Percentiles rank a stretch among this genome's conserved stretches.
Conservation (phyloP, 2,797 vertebrate species). For the Pampus argenteus region DNA sequence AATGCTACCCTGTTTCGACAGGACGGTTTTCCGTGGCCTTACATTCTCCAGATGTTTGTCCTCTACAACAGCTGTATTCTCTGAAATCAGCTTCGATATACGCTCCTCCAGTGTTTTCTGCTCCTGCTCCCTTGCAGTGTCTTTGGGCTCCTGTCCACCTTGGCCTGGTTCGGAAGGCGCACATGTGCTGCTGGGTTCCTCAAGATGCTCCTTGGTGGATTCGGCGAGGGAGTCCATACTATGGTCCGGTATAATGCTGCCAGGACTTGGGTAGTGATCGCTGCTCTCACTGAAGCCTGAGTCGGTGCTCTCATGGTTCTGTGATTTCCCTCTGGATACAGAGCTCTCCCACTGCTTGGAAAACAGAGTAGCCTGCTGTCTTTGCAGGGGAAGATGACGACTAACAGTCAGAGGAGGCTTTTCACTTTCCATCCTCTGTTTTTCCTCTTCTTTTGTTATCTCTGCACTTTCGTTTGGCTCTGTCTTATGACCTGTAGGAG, state of each 20-base stretch:
- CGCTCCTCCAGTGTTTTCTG: slow-evolving; percentile 91
- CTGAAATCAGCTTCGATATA: slow-evolving; percentile 94
- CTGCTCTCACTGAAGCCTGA: slow-evolving; percentile 95
- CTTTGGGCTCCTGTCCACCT: slow-evolving; percentile 46
- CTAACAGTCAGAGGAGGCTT: slow-evolving; percentile 45
- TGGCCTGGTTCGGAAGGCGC: slow-evolving; percentile 44
- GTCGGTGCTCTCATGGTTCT: slow-evolving; percentile 93
- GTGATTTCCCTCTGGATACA: slow-evolving; percentile 77
- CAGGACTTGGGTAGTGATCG: slow-evolving; percentile 88
- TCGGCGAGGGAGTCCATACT: slow-evolving; percentile 84
- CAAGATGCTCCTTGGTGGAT: slow-evolving; percentile 66
- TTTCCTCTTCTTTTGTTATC: slow-evolving; percentile 34
- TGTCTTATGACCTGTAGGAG: slow-evolving; percentile 9
- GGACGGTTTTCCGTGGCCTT: slow-evolving; percentile 92
- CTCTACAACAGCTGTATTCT: slow-evolving; percentile 93
- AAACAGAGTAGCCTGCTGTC: slow-evolving; percentile 87
- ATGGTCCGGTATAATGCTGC: slow-evolving; percentile 81
- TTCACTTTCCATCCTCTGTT: slow-evolving; percentile 19
- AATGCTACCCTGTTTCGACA: slow-evolving; percentile 97
- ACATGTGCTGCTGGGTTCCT: slow-evolving; percentile 43
- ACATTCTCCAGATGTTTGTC: slow-evolving; percentile 93
- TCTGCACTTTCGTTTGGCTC: slow-evolving; percentile 47
- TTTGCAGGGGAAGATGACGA: slow-evolving; percentile 85
- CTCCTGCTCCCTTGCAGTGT: slow-evolving; percentile 78
- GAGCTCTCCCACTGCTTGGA: slow-evolving; percentile 88